A percentile compares a stretch with the other conserved stretches of the same genome.
phyloP scores from a whole-genome alignment of 2,797 vertebrate genomes.

The Arnoldichthys spilopterus region DNA sequence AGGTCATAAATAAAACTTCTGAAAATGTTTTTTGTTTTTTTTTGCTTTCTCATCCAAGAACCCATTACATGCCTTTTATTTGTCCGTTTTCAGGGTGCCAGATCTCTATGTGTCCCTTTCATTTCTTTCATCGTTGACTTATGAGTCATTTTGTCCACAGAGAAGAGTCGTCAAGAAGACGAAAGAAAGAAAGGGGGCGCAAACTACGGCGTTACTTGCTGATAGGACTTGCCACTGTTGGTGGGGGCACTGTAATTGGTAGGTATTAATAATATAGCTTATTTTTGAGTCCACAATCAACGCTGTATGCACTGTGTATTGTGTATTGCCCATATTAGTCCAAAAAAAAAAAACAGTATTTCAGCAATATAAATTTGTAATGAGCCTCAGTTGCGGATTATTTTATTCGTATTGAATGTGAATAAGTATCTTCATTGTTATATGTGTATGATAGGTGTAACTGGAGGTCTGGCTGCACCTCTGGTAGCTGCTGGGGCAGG shows the following conservation, averaged over 20 bases:
- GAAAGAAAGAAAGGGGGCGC: conserved; percentile 83
- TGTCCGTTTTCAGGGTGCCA: background rate
- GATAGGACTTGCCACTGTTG: conserved; percentile 92
- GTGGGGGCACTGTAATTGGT: conserved; percentile 94
- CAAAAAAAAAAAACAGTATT: too few relatives aligned
- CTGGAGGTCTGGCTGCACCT: conserved; percentile 92
- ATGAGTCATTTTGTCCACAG: conserved; percentile 68
- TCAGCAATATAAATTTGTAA: background rate
- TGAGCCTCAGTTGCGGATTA: too few relatives aligned
- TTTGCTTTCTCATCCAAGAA: background rate
- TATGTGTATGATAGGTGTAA: conserved; percentile 81
- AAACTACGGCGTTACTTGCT: conserved; percentile 91
- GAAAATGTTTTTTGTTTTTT: background rate
- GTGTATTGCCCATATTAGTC: too few relatives aligned
- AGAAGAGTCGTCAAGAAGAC: conserved; percentile 82
- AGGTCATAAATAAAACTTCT: background rate
- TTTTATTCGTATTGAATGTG: background rate
- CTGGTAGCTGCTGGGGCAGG: conserved; percentile 91
- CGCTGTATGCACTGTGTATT: background rate
- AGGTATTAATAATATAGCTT: conserved; percentile 57
- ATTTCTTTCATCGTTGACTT: background rate
- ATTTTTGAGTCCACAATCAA: background rate
- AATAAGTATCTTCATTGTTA: background rate
- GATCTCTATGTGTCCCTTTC: background rate
- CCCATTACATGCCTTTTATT: background rate